Evolutionary conservation across 2,113 vertebrate genomes (phyloP), one percentile per base, ranked within the genome.

Genomic region (Antigone vipio): DNA sequence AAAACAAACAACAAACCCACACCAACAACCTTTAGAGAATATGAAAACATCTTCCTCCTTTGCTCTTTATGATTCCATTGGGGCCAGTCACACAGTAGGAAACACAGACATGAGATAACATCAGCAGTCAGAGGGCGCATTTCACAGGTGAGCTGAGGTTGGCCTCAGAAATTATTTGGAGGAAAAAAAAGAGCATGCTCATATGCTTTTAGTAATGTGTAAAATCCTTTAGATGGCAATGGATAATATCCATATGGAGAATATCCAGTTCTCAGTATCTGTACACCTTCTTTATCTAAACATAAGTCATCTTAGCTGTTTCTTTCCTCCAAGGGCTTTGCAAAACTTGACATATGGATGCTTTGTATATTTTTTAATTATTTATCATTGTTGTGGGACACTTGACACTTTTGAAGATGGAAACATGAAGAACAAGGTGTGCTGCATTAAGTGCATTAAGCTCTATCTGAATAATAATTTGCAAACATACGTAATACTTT

Each of bases 361-460:
- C 35, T 84, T 83, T 45, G 52, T 89, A 22, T 53, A 32, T 40
- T n/a, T 93, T 40, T n/a, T 92, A 40, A 87, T 92, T 81, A 95
- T 96, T 95, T 68, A 95, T 42, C 27, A 6, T 7, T 91, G 60
- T 75, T 94, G 86, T 82, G 84, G 45, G 73, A 97, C 45, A 95
- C 58, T 47, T 69, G 92, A 95, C 85, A 62, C 84, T 92, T 91
- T 44, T 73, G 74, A 69, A 79, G 84, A 69, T 27, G 45, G 91
- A 89, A 95, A 84, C 89, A 72, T 10, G 69, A 92, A 62, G 35
- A 92, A 53, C 49, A 32, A 75, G 32, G n/a, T 35, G 50, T 82
- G 89, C 87, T 2, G 0, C 27, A 12, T 94, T 93, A 92, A 89
- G 11, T 0, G 0, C n/a, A n/a, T 17, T 58, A 49, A 66, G 38